These are phyloP conservation scores for Sabatieria punctata DNA, from an alignment of 2,888 invertebrate species.

Conservation along the genomic window DNA sequence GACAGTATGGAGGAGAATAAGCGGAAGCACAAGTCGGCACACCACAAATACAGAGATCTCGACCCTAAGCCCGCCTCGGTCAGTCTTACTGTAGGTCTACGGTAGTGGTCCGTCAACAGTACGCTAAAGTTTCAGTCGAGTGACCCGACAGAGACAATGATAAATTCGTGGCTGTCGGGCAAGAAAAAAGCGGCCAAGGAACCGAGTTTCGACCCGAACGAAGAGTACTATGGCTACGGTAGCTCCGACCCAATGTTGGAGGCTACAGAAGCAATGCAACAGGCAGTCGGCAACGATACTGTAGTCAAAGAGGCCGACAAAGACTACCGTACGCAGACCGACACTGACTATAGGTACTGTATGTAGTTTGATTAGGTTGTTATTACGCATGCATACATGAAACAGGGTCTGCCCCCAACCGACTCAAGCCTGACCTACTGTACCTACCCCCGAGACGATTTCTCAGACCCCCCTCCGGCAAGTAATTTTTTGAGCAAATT, in stretches of 20 bases:
- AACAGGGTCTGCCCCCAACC: too few species aligned
- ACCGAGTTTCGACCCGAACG: conserved; percentile 5
- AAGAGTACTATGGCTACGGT: conserved; percentile 6
- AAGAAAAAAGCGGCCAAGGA: conserved; percentile 9
- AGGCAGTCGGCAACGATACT: neutral
- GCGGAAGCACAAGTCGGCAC: too few species aligned
- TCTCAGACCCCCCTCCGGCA: too few species aligned
- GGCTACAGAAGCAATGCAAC: neutral
- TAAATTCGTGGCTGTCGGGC: conserved; percentile 12
- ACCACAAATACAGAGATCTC: neutral
- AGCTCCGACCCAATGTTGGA: neutral
- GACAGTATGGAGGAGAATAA: neutral
- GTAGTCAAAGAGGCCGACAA: neutral
- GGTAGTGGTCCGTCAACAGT: too few species aligned
- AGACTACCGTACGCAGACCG: neutral
- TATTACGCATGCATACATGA: too few species aligned
- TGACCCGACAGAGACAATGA: conserved; percentile 10
- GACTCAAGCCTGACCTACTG: too few species aligned
- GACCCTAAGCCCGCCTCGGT: neutral
- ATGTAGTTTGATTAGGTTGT: too few species aligned
- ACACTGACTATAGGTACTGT: conserved; percentile 6
- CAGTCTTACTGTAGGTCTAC: too few species aligned
- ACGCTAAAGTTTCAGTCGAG: neutral
- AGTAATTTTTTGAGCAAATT: too few species aligned
- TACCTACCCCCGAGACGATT: too few species aligned